phyloP scores from a whole-genome alignment of 2,113 vertebrate species.

The Nesoenas mayeri region DNA sequence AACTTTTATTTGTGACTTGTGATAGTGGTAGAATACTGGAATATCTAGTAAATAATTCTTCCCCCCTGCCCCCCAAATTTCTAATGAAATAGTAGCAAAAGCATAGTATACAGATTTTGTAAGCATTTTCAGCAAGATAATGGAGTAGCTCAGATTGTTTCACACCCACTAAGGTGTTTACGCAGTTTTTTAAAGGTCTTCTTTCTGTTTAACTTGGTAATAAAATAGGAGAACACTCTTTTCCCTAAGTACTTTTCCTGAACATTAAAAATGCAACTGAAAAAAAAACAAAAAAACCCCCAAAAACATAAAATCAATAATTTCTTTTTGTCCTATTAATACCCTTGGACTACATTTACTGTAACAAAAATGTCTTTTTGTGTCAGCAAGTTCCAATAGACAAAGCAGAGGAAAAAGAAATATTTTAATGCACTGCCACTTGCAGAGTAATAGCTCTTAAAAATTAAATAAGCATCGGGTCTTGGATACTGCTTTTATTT shows the following conservation, averaged over 20 bases:
- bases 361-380: background rate
- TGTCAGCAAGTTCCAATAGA: background rate
- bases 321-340: background rate
- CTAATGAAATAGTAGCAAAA: background rate
- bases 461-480: background rate
- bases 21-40: background rate
- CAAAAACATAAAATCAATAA: background rate
- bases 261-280: conserved; percentile 2
- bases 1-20: background rate
- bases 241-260: background rate
- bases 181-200: background rate
- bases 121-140: background rate
- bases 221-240: background rate
- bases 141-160: background rate
- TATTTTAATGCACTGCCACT: background rate
- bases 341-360: background rate
- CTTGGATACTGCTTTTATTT: background rate
- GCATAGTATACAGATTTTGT: background rate
- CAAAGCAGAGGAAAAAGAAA: background rate
- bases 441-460: background rate
- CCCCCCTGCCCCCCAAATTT: background rate
- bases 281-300: background rate
- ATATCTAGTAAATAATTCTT: background rate
- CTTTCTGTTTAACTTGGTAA: background rate
- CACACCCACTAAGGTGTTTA: background rate